Conservation (phyloP, 2,113 vertebrate genomes). For the Paedocypris sp. region DNA sequence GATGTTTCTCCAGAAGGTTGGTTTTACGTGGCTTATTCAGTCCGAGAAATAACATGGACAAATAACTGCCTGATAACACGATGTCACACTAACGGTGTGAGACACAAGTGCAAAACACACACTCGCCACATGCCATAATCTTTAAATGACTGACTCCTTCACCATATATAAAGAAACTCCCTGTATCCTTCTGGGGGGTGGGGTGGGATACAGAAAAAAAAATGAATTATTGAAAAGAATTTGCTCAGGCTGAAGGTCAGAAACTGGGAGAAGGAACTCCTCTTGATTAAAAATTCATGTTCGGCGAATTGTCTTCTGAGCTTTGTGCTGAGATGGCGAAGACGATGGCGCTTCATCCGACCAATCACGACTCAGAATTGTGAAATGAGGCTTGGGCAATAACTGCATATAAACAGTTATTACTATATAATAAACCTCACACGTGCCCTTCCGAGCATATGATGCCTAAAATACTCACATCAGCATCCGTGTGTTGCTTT, state of each 20-base stretch:
- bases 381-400: slow-evolving; percentile 9
- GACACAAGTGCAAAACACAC: no score
- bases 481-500: not conserved
- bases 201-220: slow-evolving; percentile 40
- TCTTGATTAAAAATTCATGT: slow-evolving; percentile 65
- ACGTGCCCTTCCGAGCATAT: no score
- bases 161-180: slow-evolving; percentile 1
- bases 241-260: slow-evolving; percentile 65
- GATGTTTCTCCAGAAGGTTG: no score
- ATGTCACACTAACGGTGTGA: no score
- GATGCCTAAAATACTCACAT: no score
- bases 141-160: slow-evolving; percentile 2
- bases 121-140: not conserved
- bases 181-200: slow-evolving; percentile 13
- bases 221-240: slow-evolving; percentile 67
- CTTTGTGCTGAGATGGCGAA: slow-evolving; percentile 43
- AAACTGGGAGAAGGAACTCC: slow-evolving; percentile 34
- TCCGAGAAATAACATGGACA: no score
- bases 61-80: no score
- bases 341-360: slow-evolving; percentile 24
- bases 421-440: slow-evolving; percentile 4
- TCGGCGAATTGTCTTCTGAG: slow-evolving; percentile 55
- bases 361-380: slow-evolving; percentile 26
- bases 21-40: no score
- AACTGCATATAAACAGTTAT: slow-evolving; percentile 1